These are phyloP conservation scores for Coracopsis vasa DNA, from an alignment of 2,113 vertebrate genomes.

Conservation along the genomic window DNA sequence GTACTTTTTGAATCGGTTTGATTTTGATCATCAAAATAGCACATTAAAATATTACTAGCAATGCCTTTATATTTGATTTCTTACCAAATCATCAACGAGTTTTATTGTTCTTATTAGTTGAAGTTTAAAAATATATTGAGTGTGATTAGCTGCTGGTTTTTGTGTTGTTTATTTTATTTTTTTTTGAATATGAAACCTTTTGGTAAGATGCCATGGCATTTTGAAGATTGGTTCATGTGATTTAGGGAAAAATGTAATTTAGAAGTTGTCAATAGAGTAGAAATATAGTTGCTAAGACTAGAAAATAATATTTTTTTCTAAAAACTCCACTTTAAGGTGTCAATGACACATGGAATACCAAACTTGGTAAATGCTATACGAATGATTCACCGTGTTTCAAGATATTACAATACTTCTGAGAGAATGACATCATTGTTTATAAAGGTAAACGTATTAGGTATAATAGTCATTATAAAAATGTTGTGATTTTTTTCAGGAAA, in stretches of 20 bases:
- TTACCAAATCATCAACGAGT: background rate
- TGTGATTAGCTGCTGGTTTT: background rate
- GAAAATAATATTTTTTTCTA: background rate
- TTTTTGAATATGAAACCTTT: background rate
- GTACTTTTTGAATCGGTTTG: background rate
- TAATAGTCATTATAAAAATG: background rate
- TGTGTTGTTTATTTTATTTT: background rate
- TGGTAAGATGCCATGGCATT: background rate
- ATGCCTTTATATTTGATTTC: background rate
- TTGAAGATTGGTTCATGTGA: background rate
- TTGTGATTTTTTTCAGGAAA: background rate
- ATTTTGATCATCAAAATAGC: background rate
- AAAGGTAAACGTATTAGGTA: constrained; percentile 71
- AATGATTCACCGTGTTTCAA: constrained; percentile 81
- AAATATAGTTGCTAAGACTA: background rate
- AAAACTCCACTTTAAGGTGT: constrained; percentile 73
- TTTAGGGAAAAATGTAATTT: background rate
- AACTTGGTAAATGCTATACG: constrained; percentile 79
- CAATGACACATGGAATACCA: constrained; percentile 79
- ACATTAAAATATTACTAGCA: background rate
- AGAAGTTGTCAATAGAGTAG: background rate
- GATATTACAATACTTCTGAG: constrained; percentile 82
- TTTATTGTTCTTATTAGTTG: background rate
- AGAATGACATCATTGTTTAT: constrained; percentile 83
- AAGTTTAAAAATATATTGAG: background rate